Conservation (phyloP, 1,140 invertebrate species). For the Apis florea region DNA sequence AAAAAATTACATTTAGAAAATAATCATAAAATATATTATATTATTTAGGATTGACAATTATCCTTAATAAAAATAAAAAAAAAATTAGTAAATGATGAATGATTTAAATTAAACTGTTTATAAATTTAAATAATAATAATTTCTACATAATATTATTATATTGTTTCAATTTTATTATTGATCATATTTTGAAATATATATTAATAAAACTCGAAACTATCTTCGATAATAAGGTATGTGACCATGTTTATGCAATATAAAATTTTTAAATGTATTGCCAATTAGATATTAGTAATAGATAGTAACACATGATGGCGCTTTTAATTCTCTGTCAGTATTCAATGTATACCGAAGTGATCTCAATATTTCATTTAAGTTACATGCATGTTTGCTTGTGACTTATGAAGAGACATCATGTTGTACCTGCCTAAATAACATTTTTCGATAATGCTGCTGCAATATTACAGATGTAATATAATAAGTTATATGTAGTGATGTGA, state of each 20-base stretch:
- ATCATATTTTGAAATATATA: too few species aligned
- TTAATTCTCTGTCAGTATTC: constrained; percentile 26
- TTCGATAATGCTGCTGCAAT: constrained; percentile 32
- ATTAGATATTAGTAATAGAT: constrained; percentile 19
- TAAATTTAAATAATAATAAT: background rate
- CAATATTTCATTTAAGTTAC: constrained; percentile 47
- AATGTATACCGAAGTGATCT: constrained; percentile 33
- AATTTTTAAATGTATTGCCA: constrained; percentile 37
- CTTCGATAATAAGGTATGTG: background rate
- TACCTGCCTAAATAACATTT: constrained; percentile 53
- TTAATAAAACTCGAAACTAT: background rate
- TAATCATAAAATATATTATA: background rate
- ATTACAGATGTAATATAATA: constrained; percentile 29
- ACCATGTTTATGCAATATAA: background rate
- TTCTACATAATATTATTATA: background rate
- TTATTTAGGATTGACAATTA: background rate
- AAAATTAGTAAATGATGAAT: background rate
- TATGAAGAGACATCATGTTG: constrained; percentile 48
- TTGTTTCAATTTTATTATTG: background rate
- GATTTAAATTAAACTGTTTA: background rate
- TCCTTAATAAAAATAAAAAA: background rate
- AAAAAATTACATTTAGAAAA: background rate
- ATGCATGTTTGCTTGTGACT: constrained; percentile 54
- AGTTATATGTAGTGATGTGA: constrained; percentile 61
- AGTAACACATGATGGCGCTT: constrained; percentile 38